Conservation (phyloP, 2,888 invertebrate genomes). For the Drosophila emarginata region DNA sequence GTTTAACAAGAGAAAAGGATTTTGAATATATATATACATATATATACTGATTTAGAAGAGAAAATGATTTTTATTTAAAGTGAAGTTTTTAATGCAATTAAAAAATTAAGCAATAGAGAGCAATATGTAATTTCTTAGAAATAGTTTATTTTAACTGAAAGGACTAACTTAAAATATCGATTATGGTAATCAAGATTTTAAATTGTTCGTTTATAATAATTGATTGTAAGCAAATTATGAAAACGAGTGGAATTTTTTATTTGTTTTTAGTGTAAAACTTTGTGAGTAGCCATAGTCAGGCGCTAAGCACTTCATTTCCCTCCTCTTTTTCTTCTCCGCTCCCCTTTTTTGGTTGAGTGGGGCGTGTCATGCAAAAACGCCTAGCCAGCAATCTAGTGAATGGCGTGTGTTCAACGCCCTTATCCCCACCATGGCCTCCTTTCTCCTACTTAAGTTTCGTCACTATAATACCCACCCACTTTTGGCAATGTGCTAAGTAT, state of each 20-base stretch:
- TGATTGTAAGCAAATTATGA: too few species aligned
- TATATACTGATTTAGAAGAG: too few species aligned
- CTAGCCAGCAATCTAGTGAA: slow-evolving; percentile 61
- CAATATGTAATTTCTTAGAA: too few species aligned
- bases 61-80: too few species aligned
- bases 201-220: too few species aligned
- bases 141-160: too few species aligned
- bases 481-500: slow-evolving; percentile 64
- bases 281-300: slow-evolving; percentile 36
- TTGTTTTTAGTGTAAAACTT: slow-evolving; percentile 1
- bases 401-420: slow-evolving; percentile 32
- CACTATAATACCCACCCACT: slow-evolving; percentile 16
- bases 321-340: slow-evolving; percentile 26
- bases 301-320: slow-evolving; percentile 65
- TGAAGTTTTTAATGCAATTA: too few species aligned
- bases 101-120: too few species aligned
- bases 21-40: too few species aligned
- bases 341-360: slow-evolving; percentile 11
- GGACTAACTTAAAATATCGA: too few species aligned
- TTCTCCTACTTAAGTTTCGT: neutral
- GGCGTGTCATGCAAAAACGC: slow-evolving; percentile 68
- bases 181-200: too few species aligned
- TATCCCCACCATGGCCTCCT: slow-evolving; percentile 1
- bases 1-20: neutral
- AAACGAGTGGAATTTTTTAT: neutral